These are phyloP conservation scores for Thamnophis elegans DNA, from an alignment of 2,797 vertebrate genomes.

Conservation along the genomic window DNA sequence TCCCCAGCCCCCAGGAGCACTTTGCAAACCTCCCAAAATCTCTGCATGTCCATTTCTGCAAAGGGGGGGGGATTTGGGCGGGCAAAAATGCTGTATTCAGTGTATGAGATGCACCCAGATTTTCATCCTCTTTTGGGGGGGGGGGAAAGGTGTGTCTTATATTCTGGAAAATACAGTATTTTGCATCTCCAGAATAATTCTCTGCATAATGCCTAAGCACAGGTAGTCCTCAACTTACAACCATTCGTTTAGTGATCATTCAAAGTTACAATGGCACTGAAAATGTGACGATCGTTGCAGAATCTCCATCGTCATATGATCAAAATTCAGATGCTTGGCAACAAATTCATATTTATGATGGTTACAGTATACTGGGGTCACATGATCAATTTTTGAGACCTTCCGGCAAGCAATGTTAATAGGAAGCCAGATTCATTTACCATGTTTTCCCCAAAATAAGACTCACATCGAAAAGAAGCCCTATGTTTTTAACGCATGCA, in stretches of 20 bases:
- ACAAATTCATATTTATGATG: not conserved
- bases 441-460: too few species aligned
- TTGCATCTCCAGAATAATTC: not conserved
- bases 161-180: not conserved
- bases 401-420: not conserved
- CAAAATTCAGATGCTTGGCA: not conserved
- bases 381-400: not conserved
- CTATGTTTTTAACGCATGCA: too few species aligned
- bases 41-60: too few species aligned
- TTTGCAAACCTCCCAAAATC: too few species aligned
- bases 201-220: not conserved
- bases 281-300: not conserved
- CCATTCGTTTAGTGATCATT: not conserved
- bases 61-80: too few species aligned
- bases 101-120: too few species aligned
- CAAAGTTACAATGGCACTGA: not conserved
- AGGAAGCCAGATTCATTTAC: not conserved
- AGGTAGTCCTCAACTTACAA: not conserved
- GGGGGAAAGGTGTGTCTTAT: too few species aligned
- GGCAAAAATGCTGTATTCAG: too few species aligned
- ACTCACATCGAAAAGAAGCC: too few species aligned
- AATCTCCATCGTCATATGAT: not conserved
- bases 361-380: not conserved
- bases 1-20: too few species aligned
- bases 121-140: too few species aligned